Conservation (phyloP, 2,113 vertebrate species). For the Pituophis catenifer region DNA sequence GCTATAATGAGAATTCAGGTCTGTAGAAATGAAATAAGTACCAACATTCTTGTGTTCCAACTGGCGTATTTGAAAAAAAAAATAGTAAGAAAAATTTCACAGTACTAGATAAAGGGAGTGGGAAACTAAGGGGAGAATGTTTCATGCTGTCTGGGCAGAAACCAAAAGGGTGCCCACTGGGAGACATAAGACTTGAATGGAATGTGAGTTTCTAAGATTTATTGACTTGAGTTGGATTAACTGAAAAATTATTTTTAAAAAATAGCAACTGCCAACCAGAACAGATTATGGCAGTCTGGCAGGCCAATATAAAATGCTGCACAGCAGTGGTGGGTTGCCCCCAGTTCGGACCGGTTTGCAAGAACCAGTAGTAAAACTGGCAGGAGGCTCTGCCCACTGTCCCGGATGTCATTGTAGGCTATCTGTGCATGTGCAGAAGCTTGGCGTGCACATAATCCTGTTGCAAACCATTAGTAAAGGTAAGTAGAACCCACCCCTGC, state of each 20-base stretch:
- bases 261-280: neutral
- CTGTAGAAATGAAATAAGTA: neutral
- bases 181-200: neutral
- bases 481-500: no score
- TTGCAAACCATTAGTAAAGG: no score
- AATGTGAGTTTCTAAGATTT: neutral
- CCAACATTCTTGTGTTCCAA: neutral
- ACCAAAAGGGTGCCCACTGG: neutral
- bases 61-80: neutral
- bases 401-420: no score
- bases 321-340: neutral
- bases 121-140: neutral
- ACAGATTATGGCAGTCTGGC: neutral
- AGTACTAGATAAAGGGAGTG: neutral
- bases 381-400: no score
- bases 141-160: neutral
- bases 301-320: neutral
- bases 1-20: neutral
- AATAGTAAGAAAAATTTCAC: neutral
- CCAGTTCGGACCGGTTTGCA: no score
- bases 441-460: fast-evolving
- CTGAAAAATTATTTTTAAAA: neutral
- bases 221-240: neutral
- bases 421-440: no score
- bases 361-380: no score